Conservation (phyloP, 2,113 vertebrate genomes). For the Tenrec ecaudatus region DNA sequence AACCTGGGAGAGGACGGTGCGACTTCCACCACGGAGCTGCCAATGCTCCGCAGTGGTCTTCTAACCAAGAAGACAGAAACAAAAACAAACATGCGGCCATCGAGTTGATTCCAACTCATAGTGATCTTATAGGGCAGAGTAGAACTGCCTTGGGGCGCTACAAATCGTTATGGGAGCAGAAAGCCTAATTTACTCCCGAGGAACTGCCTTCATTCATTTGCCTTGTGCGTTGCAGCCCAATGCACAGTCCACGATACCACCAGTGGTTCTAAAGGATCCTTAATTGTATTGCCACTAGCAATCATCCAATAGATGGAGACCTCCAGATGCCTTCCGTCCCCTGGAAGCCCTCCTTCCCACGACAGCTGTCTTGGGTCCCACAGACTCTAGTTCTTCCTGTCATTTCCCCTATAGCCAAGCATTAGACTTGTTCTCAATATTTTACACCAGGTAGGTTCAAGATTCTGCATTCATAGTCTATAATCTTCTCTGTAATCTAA, state of each 20-base stretch:
- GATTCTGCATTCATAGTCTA: neutral
- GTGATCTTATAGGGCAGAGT: too few species aligned
- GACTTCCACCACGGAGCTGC: neutral
- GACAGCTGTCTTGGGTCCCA: neutral
- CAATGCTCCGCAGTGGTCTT: neutral
- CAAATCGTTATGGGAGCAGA: too few species aligned
- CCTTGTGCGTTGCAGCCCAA: too few species aligned
- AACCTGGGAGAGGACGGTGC: neutral
- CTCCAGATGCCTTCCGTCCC: neutral
- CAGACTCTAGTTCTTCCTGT: neutral
- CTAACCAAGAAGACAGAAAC: too few species aligned
- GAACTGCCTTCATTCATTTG: too few species aligned
- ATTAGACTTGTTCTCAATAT: neutral
- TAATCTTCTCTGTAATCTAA: conserved; percentile 10
- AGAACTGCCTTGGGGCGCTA: too few species aligned
- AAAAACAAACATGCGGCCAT: too few species aligned
- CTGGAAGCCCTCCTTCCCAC: neutral
- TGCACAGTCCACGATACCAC: too few species aligned
- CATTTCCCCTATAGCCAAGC: neutral
- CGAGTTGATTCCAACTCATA: too few species aligned
- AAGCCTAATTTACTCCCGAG: too few species aligned
- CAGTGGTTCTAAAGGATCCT: neutral
- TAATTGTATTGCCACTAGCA: neutral
- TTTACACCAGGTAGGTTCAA: neutral
- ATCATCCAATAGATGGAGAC: neutral